Conservation (phyloP, 1,140 invertebrate genomes). For the Sinonovacula constricta region DNA sequence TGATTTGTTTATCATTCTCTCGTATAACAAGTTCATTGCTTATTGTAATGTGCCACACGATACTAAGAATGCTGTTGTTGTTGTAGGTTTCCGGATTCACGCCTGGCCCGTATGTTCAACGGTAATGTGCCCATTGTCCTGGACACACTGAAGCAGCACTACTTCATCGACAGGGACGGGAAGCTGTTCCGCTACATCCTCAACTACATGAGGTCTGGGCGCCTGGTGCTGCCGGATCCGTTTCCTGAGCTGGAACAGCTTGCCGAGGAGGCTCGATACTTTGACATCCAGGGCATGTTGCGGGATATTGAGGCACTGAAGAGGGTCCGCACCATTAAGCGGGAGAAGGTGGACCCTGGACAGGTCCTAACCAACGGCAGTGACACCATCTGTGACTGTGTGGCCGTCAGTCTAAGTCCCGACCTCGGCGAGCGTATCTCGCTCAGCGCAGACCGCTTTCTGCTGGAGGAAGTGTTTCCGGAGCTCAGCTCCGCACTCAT, state of each 20-base stretch:
- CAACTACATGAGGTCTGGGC: conserved; percentile 95
- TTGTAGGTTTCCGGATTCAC: conserved; percentile 92
- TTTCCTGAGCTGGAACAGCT: conserved; percentile 93
- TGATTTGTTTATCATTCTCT: no score
- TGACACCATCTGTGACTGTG: conserved; percentile 82
- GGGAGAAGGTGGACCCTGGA: conserved; percentile 58
- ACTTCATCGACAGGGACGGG: conserved; percentile 97
- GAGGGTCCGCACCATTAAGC: conserved; percentile 83
- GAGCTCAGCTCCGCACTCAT: conserved; percentile 91
- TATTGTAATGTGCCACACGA: no score
- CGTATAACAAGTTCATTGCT: no score
- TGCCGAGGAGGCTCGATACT: conserved; percentile 95
- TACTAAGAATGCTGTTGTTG: no score
- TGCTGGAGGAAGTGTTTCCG: conserved; percentile 91
- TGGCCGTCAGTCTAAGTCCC: conserved; percentile 92
- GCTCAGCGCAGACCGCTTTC: conserved; percentile 87
- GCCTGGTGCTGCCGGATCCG: conserved; percentile 90
- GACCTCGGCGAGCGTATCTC: conserved; percentile 93
- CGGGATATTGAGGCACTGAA: conserved; percentile 85
- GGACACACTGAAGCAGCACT: conserved; percentile 97
- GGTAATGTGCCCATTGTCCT: conserved; percentile 97
- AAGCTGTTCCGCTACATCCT: conserved; percentile 97
- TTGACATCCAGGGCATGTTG: conserved; percentile 87
- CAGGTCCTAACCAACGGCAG: not conserved
- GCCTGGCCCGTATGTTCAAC: conserved; percentile 95